Evolutionary conservation across 2,797 vertebrate species (phyloP), one percentile per base, ranked within the genome.

Genomic region (Betta splendens): DNA sequence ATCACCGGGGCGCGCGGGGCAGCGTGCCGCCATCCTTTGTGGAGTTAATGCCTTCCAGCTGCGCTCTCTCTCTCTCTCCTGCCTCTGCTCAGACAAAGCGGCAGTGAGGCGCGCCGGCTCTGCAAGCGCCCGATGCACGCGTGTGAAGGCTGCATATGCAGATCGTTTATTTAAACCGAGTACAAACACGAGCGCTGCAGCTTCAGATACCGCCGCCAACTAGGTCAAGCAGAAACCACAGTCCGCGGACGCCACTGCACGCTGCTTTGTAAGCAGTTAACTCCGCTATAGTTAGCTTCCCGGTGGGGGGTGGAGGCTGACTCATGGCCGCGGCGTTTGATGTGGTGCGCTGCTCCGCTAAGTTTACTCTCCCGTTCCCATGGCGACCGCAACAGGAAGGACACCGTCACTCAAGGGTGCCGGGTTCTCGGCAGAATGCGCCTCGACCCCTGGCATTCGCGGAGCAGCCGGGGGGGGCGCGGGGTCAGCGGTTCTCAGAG

Each of bases 41-140:
- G 42, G 35, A 65, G 60, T 51, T 89, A 89, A 90, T 86, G 77
- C 64, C 44, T 89, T 83, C 83, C 88, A 90, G 86, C 79, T 90
- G 88, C 55, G 33, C 20, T 9, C n/a, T n/a, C 72, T 59, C 63
- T 60, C 39, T 40, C 37, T 64, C 33, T 69, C 62, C 50, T 47
- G 64, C 16, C 51, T 64, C 48, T 44, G 3, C 68, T 44, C 44
- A 72, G 64, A 70, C 68, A 56, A 50, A 60, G 22, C 18, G 45
- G 46, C 5, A 5, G 29, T 12, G 37, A 31, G 35, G 29, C 21
- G 10, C 62, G 26, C 17, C 11, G 10, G 22, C 37, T 45, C 25
- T 64, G 52, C 63, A 56, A 31, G 15, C 55, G 38, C 57, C 40
- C 22, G 35, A 60, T 35, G 11, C 29, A 10, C 32, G 23, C 28